Evolutionary conservation across 2,888 invertebrate genomes (phyloP).

Genomic region (Spodoptera picta): DNA sequence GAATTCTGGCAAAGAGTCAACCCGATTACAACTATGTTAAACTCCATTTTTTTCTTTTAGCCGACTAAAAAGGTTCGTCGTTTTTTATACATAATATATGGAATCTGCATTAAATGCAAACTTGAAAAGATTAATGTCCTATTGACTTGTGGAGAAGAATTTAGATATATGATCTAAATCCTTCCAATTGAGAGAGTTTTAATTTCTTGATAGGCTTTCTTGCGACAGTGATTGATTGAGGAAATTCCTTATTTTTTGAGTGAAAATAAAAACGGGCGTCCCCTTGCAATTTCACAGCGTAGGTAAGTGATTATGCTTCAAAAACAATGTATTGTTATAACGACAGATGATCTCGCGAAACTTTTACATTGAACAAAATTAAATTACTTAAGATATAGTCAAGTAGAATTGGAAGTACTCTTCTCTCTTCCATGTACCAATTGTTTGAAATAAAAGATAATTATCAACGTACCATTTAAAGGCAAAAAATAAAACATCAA

Average conservation of each 20-base stretch:
- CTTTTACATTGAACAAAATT: no score
- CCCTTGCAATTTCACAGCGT: conserved; percentile 15
- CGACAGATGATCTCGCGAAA: no score
- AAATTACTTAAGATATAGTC: no score
- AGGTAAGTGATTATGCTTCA: conserved; percentile 10
- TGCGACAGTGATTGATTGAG: conserved; percentile 60
- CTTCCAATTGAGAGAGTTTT: conserved; percentile 55
- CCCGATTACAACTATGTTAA: conserved; percentile 10
- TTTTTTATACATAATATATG: neutral
- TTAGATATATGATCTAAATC: conserved; percentile 52
- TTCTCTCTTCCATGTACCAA: conserved; percentile 12
- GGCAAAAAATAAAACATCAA: conserved; percentile 75
- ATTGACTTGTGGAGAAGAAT: conserved; percentile 41
- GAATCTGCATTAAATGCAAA: conserved; percentile 17
- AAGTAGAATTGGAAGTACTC: conserved; percentile 1
- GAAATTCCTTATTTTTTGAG: conserved; percentile 33
- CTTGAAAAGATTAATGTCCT: conserved; percentile 25
- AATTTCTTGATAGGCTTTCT: conserved; percentile 58
- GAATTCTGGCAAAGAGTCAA: conserved; percentile 24
- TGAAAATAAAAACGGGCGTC: conserved; percentile 26
- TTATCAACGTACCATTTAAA: conserved; percentile 62
- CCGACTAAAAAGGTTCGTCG: no score
- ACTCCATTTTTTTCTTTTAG: neutral
- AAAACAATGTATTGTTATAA: neutral
- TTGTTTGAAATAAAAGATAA: conserved; percentile 54